Evolutionary conservation across 2,113 vertebrate species (phyloP), one percentile per base, ranked within the genome.

Genomic region (Odontesthes bonariensis): DNA sequence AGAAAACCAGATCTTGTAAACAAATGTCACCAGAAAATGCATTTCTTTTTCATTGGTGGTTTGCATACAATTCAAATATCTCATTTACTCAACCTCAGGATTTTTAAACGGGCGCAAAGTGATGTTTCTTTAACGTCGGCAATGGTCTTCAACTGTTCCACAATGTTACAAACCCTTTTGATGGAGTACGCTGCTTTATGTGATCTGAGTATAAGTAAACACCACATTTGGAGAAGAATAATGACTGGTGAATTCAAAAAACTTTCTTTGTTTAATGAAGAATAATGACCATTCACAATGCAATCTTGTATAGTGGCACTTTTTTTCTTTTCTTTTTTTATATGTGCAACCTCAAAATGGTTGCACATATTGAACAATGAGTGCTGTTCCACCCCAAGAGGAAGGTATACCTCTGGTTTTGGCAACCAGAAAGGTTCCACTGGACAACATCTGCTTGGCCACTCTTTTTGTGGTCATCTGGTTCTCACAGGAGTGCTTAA

Each of bases 371-470:
- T n/a, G 22, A 73, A 42, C 49, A 52, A 6, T 69, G 10, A 4
- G 3, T n/a, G n/a, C 22, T 23, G 77, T 69, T 76, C 32, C 56
- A 42, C 75, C 73, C 46, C 23, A 16, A 57, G 20, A 61, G 32
- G 42, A 53, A 22, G 38, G 16, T 53, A 76, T 65, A 65, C 35
- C 35, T 40, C 61, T 83, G 52, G 7, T 23, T 33, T 55, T 74
- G 58, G 58, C 51, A 69, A 42, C 51, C 17, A 27, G 27, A 35
- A 31, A 59, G 53, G 71, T 77, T 86, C 65, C 60, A 62, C 31
- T 61, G 75, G 46, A 72, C 64, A 74, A 82, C 87, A 88, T 89
- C 82, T 86, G 85, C 73, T 88, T 74, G 75, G 81, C 60, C 62
- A 69, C 63, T 82, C 60, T 46, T 58, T 56, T 75, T 73, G 52